Conservation (phyloP, 2,113 vertebrate genomes). For the Falcunculus frontatus region DNA sequence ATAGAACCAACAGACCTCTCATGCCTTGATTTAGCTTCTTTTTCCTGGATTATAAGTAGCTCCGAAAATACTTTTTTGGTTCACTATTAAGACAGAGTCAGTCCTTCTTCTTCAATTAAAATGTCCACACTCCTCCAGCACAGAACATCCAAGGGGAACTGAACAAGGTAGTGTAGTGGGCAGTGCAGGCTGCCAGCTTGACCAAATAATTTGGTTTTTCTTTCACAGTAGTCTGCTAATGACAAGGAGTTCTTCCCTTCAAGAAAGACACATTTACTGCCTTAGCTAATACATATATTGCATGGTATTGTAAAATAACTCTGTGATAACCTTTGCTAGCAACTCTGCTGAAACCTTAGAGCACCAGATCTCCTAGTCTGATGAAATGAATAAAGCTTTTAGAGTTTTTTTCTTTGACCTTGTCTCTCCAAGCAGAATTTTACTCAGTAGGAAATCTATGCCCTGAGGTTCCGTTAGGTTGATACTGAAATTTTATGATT, state of each 20-base stretch:
- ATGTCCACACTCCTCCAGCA: neutral
- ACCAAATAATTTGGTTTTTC: fast-evolving
- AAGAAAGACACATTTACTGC: neutral
- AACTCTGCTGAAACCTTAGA: neutral
- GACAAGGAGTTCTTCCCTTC: neutral
- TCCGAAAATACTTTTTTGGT: neutral
- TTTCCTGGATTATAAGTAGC: neutral
- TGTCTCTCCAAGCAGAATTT: neutral
- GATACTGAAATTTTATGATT: neutral
- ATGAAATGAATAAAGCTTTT: neutral
- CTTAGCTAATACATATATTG: neutral
- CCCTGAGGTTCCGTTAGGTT: neutral
- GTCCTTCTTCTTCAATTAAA: neutral
- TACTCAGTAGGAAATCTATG: neutral
- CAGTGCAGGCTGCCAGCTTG: neutral
- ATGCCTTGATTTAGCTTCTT: neutral
- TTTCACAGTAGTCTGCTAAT: neutral
- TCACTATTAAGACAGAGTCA: neutral
- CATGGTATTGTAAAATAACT: neutral
- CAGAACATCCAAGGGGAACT: neutral
- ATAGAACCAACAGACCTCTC: neutral
- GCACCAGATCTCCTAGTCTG: neutral
- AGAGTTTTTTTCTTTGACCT: neutral
- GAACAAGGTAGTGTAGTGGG: neutral
- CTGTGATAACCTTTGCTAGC: neutral